Evolutionary conservation across 2,113 vertebrate genomes (phyloP).

Genomic region (Pseudopodoces humilis): DNA sequence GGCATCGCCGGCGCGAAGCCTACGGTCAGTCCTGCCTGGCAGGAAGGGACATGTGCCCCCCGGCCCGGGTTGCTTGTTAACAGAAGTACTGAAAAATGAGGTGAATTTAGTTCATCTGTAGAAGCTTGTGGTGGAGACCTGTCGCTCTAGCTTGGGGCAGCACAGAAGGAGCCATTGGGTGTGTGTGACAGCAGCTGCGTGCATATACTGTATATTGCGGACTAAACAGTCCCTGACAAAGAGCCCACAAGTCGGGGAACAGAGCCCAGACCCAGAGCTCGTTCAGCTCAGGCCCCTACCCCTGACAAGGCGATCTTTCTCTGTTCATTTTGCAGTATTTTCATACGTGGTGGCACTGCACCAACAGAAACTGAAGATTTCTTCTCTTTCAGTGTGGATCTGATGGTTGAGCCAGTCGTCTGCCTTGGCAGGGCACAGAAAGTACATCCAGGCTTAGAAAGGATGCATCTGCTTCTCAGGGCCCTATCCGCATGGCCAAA

Average conservation of each 20-base stretch:
- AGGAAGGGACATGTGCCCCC: rapidly evolving
- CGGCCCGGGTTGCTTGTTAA: neutral
- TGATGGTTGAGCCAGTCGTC: rapidly evolving
- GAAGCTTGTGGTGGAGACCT: neutral
- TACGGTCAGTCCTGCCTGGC: rapidly evolving
- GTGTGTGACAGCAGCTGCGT: neutral
- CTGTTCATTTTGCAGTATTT: neutral
- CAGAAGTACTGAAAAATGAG: neutral
- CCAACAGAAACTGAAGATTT: neutral
- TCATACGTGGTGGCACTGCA: neutral
- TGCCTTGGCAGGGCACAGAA: neutral
- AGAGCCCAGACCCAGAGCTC: neutral
- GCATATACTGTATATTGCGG: neutral
- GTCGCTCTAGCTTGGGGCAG: too few species aligned
- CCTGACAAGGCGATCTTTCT: neutral
- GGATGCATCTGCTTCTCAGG: neutral
- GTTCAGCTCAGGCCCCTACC: neutral
- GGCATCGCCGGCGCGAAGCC: neutral
- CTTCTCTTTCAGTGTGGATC: neutral
- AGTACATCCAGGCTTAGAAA: neutral
- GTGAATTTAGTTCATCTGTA: neutral
- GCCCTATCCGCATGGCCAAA: rapidly evolving
- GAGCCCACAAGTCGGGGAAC: neutral
- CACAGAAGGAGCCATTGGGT: neutral
- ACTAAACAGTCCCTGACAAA: neutral